phyloP scores from a whole-genome alignment of 2,113 vertebrate species.

The Oryzias javanicus region DNA sequence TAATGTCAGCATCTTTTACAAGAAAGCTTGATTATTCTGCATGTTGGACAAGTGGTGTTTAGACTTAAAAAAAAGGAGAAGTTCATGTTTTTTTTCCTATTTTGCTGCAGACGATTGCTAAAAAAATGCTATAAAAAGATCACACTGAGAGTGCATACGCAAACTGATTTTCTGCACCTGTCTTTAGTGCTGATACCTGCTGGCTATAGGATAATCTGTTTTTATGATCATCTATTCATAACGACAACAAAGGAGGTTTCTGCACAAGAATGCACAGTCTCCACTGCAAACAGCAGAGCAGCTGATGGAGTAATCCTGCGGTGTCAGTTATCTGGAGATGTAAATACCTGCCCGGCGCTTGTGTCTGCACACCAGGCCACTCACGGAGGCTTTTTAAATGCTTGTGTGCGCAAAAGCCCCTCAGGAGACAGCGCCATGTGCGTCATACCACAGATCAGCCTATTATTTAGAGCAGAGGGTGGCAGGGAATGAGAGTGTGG shows the following conservation, averaged over 20 bases:
- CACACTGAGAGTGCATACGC: background rate
- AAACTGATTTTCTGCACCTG: background rate
- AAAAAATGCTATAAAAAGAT: background rate
- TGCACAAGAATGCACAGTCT: conserved; percentile 47
- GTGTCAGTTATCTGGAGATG: conserved; percentile 65
- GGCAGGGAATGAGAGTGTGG: conserved; percentile 31
- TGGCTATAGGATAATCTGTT: conserved; percentile 16
- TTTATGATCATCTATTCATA: conserved; percentile 27
- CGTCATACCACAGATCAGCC: conserved; percentile 69
- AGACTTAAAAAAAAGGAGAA: too few species aligned
- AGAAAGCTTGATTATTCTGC: too few species aligned
- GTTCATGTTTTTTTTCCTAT: too few species aligned
- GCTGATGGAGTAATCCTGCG: conserved; percentile 55
- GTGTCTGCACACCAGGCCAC: conserved; percentile 48
- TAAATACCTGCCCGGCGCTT: conserved; percentile 59
- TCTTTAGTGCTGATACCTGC: background rate
- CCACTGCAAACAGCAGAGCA: conserved; percentile 28
- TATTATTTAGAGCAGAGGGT: conserved; percentile 64
- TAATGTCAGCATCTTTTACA: too few species aligned
- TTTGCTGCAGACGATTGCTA: too few species aligned
- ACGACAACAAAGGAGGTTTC: conserved; percentile 42
- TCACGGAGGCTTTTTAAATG: conserved; percentile 58
- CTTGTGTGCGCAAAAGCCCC: conserved; percentile 64
- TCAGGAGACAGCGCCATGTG: conserved; percentile 61
- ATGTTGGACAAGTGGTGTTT: too few species aligned